Conservation (phyloP, 35 echinoderm and acorn worm genomes). For the Anneissia japonica region DNA sequence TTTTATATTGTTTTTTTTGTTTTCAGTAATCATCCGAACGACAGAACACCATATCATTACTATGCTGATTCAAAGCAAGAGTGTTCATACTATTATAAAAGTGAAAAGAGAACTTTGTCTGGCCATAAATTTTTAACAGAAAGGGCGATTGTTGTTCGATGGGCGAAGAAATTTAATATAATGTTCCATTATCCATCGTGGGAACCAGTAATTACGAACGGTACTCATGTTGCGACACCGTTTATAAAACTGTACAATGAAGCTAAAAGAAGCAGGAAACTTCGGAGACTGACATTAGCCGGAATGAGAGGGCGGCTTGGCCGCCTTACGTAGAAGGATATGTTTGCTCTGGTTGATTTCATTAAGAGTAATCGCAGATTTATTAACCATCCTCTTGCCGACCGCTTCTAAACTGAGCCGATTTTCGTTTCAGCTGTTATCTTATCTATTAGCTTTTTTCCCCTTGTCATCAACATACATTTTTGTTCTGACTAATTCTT, state of each 20-base stretch:
- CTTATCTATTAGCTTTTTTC: no score
- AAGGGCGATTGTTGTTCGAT: conserved; percentile 53
- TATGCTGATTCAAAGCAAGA: conserved; percentile 44
- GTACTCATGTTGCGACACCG: conserved; percentile 44
- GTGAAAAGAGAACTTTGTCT: conserved; percentile 17
- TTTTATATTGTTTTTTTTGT: no score
- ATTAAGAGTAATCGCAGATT: no score
- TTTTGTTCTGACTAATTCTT: no score
- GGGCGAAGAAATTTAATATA: conserved; percentile 47
- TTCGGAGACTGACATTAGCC: not conserved
- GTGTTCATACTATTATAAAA: conserved; percentile 44
- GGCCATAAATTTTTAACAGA: conserved; percentile 77
- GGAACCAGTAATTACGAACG: conserved; percentile 21
- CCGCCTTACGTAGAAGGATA: no score
- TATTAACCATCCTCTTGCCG: no score
- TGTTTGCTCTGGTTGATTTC: no score
- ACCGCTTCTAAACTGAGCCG: no score
- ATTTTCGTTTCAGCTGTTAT: no score
- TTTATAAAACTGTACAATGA: conserved; percentile 56
- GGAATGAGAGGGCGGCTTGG: not conserved
- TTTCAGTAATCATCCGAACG: conserved; percentile 48
- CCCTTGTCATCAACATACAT: no score
- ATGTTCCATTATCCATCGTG: conserved; percentile 59
- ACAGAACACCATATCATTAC: conserved; percentile 61
- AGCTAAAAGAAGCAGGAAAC: conserved; percentile 28